A percentile compares a stretch with the other conserved stretches of the same genome.
Evolutionary conservation across 2,113 vertebrate genomes (phyloP).

Genomic region (Callospermophilus lateralis): DNA sequence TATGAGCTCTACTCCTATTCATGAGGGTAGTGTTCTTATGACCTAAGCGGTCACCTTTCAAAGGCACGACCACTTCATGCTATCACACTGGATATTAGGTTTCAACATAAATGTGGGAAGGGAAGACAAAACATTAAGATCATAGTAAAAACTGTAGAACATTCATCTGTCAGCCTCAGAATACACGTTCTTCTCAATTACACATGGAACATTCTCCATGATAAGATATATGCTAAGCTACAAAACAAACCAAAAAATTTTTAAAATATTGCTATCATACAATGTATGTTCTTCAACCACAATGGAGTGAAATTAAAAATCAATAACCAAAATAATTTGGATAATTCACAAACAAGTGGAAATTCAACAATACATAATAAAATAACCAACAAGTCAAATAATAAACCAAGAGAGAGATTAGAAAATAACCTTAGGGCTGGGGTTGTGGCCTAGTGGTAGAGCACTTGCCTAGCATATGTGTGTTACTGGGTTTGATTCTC

Average conservation of each 20-base stretch:
- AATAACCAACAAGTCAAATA: not conserved
- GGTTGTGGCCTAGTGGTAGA: too few species aligned
- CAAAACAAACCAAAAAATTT: not conserved
- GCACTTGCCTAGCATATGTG: too few species aligned
- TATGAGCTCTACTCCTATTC: not conserved
- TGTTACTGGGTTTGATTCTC: too few species aligned
- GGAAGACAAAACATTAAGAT: not conserved
- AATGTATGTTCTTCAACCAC: not conserved
- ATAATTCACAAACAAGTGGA: not conserved
- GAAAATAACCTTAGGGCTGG: not conserved
- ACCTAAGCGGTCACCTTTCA: not conserved
- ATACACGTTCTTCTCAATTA: not conserved
- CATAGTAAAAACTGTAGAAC: not conserved
- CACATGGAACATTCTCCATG: not conserved
- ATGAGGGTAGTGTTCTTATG: not conserved
- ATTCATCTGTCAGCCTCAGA: not conserved
- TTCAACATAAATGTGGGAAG: not conserved
- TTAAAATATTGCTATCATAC: not conserved
- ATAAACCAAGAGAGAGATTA: not conserved
- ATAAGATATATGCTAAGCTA: not conserved
- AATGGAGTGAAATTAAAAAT: not conserved
- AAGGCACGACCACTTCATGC: not conserved
- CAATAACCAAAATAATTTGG: not conserved
- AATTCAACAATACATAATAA: conserved; percentile 28
- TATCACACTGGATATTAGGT: not conserved